Percentiles rank a stretch among this genome's conserved stretches.
These are phyloP conservation scores for Luperina testacea DNA, from an alignment of 2,888 invertebrate species.

Conservation along the genomic window DNA sequence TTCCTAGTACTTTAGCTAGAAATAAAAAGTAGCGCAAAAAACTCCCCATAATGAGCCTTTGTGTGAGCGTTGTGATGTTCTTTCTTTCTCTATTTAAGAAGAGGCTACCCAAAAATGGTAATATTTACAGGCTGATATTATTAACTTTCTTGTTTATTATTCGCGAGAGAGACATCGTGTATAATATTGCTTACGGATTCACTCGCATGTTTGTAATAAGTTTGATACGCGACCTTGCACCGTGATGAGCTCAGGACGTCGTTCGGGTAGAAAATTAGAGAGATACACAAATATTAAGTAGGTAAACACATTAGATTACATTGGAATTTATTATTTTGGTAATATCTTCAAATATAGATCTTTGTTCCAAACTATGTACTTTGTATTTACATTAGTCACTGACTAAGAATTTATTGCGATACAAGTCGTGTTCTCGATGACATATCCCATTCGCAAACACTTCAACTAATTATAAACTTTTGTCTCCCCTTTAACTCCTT, in stretches of 20 bases:
- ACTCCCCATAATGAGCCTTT: background rate
- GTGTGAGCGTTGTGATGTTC: background rate
- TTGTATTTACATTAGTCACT: too few species aligned
- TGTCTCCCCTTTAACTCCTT: background rate
- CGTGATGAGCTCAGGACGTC: background rate
- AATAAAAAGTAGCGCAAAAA: background rate
- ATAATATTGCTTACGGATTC: constrained; percentile 22
- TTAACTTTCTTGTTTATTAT: background rate
- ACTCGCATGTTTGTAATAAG: constrained; percentile 17
- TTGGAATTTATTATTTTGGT: background rate
- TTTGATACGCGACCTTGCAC: constrained; percentile 13
- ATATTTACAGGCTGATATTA: background rate
- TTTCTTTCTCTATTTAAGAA: background rate
- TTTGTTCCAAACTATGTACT: background rate
- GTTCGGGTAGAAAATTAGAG: constrained; percentile 9
- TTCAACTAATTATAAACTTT: background rate
- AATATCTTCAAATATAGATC: background rate
- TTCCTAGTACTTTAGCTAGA: background rate
- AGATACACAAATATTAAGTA: constrained; percentile 7
- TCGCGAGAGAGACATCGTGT: background rate
- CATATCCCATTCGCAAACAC: background rate
- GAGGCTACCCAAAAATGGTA: background rate
- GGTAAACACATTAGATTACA: background rate
- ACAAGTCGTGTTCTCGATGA: background rate
- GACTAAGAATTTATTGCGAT: background rate